Conservation (phyloP, 2,113 vertebrate genomes). For the Pardalotus punctatus region DNA sequence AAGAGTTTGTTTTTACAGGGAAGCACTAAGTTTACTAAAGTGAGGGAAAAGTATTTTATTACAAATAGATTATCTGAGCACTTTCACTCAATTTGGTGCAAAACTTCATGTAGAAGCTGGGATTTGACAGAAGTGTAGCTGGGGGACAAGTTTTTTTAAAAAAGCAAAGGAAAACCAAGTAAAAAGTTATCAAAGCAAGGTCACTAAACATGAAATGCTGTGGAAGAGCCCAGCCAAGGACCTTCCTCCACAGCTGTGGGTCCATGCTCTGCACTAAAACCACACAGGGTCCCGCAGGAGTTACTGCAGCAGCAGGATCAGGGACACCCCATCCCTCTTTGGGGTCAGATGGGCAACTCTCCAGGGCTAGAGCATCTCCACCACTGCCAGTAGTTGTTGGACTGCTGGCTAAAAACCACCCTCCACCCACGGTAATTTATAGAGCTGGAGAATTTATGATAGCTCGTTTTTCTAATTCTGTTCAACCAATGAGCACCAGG, state of each 20-base stretch:
- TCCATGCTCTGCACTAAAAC: not conserved
- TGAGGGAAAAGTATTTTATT: not conserved
- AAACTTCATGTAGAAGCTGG: not conserved
- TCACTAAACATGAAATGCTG: not conserved
- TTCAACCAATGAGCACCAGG: not conserved
- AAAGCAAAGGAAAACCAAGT: not conserved
- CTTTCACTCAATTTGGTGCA: not conserved
- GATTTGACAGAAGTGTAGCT: not conserved
- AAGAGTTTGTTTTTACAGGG: slow-evolving; percentile 61
- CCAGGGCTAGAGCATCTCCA: not conserved
- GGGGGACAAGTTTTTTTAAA: not conserved
- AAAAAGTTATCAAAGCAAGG: not conserved
- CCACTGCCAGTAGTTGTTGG: rapidly evolving
- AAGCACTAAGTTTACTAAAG: slow-evolving; percentile 37
- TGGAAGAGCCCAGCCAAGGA: not conserved
- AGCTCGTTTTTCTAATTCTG: not conserved
- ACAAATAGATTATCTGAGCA: slow-evolving; percentile 8
- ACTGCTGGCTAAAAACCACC: not conserved
- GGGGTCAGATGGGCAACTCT: not conserved
- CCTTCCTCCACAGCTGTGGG: not conserved
- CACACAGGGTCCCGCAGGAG: rapidly evolving
- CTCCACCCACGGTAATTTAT: not conserved
- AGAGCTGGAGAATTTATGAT: not conserved
- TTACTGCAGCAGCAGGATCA: not conserved
- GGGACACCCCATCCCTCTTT: not conserved